Evolutionary conservation across 2,888 invertebrate species (phyloP).

Genomic region (Gastrophysa polygoni): DNA sequence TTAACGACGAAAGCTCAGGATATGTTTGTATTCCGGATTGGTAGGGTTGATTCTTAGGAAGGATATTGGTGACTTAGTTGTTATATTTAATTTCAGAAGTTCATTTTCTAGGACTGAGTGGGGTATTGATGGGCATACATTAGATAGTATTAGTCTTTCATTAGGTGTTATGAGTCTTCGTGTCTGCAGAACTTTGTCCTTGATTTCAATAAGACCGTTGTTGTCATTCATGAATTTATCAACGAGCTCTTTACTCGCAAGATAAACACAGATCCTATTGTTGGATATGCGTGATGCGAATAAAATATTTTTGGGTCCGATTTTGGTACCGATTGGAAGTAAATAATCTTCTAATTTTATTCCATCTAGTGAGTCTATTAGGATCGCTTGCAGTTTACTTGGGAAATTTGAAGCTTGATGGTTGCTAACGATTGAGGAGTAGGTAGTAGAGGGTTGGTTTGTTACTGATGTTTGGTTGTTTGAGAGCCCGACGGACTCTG

Average conservation of each 20-base stretch:
- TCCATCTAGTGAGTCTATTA: constrained; percentile 1
- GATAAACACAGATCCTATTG: too few relatives aligned
- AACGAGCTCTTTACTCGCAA: too few relatives aligned
- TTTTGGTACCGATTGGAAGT: not conserved
- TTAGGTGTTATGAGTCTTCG: too few relatives aligned
- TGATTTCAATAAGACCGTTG: not conserved
- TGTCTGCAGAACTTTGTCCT: constrained; percentile 1
- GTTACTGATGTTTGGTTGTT: not conserved
- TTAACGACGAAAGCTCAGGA: too few relatives aligned
- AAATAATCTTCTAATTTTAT: constrained; percentile 3
- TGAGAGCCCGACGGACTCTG: not conserved
- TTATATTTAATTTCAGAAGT: constrained; percentile 3
- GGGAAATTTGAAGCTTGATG: not conserved
- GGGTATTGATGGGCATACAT: too few relatives aligned
- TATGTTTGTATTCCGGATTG: too few relatives aligned
- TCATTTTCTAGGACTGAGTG: too few relatives aligned
- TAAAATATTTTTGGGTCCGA: not conserved
- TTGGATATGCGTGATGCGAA: not conserved
- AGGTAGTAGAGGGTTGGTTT: constrained; percentile 1
- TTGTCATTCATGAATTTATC: too few relatives aligned
- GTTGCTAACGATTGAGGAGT: not conserved
- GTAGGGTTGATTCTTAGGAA: constrained; percentile 7
- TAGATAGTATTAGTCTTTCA: too few relatives aligned
- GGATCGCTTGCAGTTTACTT: not conserved
- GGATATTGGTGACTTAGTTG: not conserved